phyloP scores from a whole-genome alignment of 2,797 vertebrate species.

The Danio choprae region DNA sequence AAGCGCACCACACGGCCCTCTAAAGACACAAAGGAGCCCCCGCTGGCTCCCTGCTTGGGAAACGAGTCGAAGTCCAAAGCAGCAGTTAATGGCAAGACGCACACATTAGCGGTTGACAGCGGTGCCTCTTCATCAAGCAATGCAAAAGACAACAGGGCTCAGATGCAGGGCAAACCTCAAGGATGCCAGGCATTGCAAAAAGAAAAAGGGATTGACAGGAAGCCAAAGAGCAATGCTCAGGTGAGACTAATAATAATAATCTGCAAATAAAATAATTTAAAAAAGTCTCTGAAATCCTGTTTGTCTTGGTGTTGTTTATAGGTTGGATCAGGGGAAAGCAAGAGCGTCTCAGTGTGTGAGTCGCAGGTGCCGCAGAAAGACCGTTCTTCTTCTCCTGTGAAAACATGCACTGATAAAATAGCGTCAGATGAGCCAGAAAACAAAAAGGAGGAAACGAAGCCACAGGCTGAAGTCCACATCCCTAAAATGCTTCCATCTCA shows the following conservation, averaged over 20 bases:
- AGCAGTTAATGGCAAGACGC: conserved; percentile 52
- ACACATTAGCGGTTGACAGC: conserved; percentile 31
- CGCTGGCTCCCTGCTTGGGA: conserved; percentile 23
- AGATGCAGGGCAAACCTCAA: conserved; percentile 54
- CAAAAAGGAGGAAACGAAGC: conserved; percentile 42
- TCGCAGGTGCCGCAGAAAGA: conserved; percentile 42
- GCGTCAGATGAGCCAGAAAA: conserved; percentile 42
- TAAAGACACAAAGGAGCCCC: conserved; percentile 59
- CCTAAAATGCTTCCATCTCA: conserved; percentile 25
- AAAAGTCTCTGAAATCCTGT: background rate
- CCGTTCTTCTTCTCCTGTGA: conserved; percentile 44
- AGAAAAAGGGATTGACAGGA: conserved; percentile 38
- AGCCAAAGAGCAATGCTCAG: conserved; percentile 63
- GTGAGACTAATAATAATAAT: conserved; percentile 61
- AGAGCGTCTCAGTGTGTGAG: conserved; percentile 52
- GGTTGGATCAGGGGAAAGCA: conserved; percentile 61
- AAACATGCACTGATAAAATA: conserved; percentile 18
- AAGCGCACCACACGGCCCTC: conserved; percentile 61
- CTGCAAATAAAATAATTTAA: background rate
- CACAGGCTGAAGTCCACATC: conserved; percentile 53
- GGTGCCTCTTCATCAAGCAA: conserved; percentile 53
- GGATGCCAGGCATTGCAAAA: conserved; percentile 20
- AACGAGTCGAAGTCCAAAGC: conserved; percentile 58
- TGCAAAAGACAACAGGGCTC: conserved; percentile 59
- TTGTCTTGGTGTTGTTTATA: conserved; percentile 52